phyloP scores from a whole-genome alignment of 2,888 invertebrate species.

The Mechanitis messenoides region DNA sequence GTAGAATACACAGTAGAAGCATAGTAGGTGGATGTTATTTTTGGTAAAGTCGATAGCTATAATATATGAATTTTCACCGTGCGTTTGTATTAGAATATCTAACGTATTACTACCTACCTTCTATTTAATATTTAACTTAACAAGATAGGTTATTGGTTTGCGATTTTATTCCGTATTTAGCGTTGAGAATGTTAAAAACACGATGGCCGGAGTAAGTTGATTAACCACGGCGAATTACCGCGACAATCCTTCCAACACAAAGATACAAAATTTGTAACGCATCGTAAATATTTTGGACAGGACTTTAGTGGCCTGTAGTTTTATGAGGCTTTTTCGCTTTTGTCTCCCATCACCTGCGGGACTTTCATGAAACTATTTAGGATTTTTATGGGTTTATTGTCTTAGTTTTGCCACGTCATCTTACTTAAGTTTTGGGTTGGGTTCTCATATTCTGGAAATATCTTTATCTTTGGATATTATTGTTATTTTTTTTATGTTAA shows the following conservation, averaged over 20 bases:
- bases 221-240: conserved; percentile 63
- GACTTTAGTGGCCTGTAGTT: conserved; percentile 63
- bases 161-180: not conserved
- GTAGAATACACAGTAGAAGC: no score
- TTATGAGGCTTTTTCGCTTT: conserved; percentile 70
- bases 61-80: no score
- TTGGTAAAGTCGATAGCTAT: no score
- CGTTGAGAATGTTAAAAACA: conserved; percentile 4
- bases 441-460: not conserved
- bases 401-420: not conserved
- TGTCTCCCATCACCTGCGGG: conserved; percentile 54
- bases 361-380: conserved; percentile 13
- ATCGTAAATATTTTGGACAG: conserved; percentile 74
- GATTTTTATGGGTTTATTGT: not conserved
- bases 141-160: not conserved
- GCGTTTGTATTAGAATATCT: no score
- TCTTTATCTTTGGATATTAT: no score
- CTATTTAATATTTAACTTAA: no score
- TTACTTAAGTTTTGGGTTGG: not conserved
- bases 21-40: no score
- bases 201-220: conserved; percentile 22
- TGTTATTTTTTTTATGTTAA: no score
- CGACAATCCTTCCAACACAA: conserved; percentile 66
- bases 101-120: no score
- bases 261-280: conserved; percentile 66